A percentile compares a stretch with the other conserved stretches of the same genome.
phyloP scores from a whole-genome alignment of 1,140 invertebrate species.

The Camponotus floridanus region DNA sequence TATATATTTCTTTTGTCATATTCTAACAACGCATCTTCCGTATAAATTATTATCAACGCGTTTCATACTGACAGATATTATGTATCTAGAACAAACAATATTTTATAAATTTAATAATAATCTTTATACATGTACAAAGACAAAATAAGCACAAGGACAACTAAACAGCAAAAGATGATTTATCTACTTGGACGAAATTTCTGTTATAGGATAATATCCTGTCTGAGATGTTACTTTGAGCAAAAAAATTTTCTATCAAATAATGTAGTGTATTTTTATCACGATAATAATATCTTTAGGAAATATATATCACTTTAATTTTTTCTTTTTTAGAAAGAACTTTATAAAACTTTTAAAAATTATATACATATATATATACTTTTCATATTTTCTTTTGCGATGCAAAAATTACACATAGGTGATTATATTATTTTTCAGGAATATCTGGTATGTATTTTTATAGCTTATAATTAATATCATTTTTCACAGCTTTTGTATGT shows the following conservation, averaged over 20 bases:
- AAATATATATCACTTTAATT: not conserved
- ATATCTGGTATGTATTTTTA: not conserved
- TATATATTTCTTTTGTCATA: not conserved
- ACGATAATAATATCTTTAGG: not conserved
- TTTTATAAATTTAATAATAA: constrained; percentile 37
- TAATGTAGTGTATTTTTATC: not conserved
- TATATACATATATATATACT: not conserved
- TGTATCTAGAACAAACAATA: not conserved
- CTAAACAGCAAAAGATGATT: not conserved
- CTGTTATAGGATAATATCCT: constrained; percentile 8
- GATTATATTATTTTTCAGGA: not conserved
- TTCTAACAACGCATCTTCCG: not conserved
- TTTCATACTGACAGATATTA: not conserved
- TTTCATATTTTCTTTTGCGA: not conserved
- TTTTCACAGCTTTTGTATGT: not conserved
- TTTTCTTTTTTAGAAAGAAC: not conserved
- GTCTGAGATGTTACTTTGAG: not conserved
- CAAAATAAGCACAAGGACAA: constrained; percentile 4
- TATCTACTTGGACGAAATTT: not conserved
- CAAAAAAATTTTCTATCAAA: not conserved
- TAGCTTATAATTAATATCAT: constrained; percentile 1
- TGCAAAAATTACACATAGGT: not conserved
- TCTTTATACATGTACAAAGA: not conserved
- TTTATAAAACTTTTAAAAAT: not conserved
- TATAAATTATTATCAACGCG: not conserved